Percentiles rank a stretch among this genome's conserved stretches.
Conservation (phyloP, 1,140 invertebrate genomes). For the Hyphantria cunea region DNA sequence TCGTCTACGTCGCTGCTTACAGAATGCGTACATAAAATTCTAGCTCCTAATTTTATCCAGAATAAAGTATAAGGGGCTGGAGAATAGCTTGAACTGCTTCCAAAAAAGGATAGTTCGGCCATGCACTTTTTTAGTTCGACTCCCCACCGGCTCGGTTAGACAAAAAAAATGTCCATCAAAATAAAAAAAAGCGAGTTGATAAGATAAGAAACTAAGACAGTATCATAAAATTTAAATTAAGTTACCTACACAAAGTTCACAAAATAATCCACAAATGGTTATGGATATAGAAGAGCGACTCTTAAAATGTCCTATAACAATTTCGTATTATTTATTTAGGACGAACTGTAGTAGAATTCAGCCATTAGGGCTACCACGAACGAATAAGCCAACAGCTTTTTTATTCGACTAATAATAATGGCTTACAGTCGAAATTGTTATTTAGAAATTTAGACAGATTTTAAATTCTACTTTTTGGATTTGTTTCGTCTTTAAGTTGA, state of each 20-base stretch:
- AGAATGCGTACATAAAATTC: too few relatives aligned
- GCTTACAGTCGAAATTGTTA: not conserved
- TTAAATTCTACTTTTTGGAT: too few relatives aligned
- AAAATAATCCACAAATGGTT: not conserved
- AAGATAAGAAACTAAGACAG: conserved; percentile 23
- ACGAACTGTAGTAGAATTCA: conserved; percentile 12
- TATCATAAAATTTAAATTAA: conserved; percentile 22
- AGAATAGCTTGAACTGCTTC: too few relatives aligned
- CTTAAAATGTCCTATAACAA: conserved; percentile 25
- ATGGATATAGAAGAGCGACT: conserved; percentile 7
- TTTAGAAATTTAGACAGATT: not conserved
- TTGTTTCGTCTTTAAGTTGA: too few relatives aligned
- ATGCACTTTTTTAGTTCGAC: too few relatives aligned
- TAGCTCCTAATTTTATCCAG: too few relatives aligned
- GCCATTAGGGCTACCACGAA: conserved; percentile 14
- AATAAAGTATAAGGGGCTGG: too few relatives aligned
- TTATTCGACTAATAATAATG: not conserved
- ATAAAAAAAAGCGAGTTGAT: conserved; percentile 19
- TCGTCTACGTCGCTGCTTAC: too few relatives aligned
- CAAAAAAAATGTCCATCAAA: conserved; percentile 14
- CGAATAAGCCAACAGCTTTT: not conserved
- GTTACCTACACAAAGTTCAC: too few relatives aligned
- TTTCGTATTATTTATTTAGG: conserved; percentile 41
- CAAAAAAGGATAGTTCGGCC: too few relatives aligned
- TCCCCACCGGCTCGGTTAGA: too few relatives aligned